phyloP scores from a whole-genome alignment of 2,888 invertebrate genomes.

The Morpho helenor region DNA sequence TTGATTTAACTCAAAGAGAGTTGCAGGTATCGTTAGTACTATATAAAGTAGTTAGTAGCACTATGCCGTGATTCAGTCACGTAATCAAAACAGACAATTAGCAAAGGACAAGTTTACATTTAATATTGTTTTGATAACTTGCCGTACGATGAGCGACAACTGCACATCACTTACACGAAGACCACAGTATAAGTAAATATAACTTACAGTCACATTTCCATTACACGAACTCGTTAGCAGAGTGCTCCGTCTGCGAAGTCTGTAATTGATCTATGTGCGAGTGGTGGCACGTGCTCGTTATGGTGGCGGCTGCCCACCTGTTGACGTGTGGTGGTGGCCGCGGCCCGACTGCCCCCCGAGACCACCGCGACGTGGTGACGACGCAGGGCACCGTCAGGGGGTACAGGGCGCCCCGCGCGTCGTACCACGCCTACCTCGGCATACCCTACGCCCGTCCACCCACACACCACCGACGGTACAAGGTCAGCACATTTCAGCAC shows the following conservation, averaged over 20 bases:
- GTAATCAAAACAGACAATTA: background rate
- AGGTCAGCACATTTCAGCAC: conserved; percentile 38
- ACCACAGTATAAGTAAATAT: no score
- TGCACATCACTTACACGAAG: no score
- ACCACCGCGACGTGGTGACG: conserved; percentile 49
- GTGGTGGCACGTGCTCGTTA: background rate
- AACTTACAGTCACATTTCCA: no score
- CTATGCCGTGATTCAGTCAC: no score
- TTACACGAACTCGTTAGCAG: no score
- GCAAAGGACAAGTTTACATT: conserved; percentile 3
- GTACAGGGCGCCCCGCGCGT: conserved; percentile 45
- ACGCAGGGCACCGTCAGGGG: conserved; percentile 59
- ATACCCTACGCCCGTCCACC: conserved; percentile 61
- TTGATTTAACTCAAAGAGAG: no score
- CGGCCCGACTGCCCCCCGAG: conserved; percentile 20
- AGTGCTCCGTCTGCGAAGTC: no score
- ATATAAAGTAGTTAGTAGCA: no score
- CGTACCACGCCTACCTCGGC: conserved; percentile 63
- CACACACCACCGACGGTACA: conserved; percentile 47
- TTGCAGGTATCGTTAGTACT: no score
- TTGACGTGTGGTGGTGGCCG: conserved; percentile 24
- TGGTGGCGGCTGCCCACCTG: conserved; percentile 13
- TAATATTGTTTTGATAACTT: background rate
- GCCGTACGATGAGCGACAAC: background rate
- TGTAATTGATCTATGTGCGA: background rate